Base-by-base conservation (phyloP, 64 coral and sea anemone genomes). In the Dendrophyllia cribrosa region DNA sequence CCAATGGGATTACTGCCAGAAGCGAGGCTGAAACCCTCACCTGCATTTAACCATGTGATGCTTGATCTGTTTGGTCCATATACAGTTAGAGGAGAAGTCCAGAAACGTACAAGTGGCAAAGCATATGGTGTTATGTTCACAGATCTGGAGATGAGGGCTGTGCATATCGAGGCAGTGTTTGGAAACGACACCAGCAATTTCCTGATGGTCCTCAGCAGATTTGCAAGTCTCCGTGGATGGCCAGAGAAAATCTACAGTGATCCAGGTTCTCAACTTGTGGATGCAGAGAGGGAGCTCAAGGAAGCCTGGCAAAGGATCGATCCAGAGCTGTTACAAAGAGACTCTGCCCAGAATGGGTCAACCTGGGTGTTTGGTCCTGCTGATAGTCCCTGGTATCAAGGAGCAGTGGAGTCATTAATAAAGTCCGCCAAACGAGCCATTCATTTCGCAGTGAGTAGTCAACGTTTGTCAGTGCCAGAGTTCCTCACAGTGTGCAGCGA, bases 381-480 rank as follows among this genome's bases (percentile, higher is more conserved):
- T 14, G 94, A 92, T 53, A 96, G 94, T 78, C 89, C 90, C 4
- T 89, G 89, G 94, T 51, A 96, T 55, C 94, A 96, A 92, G 95
- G 95, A 77, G 95, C 95, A 76, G 90, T 92, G 47, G 85, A 92
- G 49, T 88, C 89, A 5, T 72, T 96, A 24, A 81, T 96, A 63
- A 92, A 92, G 62, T 24, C 48, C 8, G 78, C 86, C 25, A 93
- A 93, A 48, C 78, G 86, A 20, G 95, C 86, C 6, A 96, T 96
- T 62, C 95, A 96, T 26, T 96, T 96, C 69, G 61, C 90, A 50
- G 90, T 96, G 8, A 78, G 70, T 56, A 93, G 85, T n/a, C 90
- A 96, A 46, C 78, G 86, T 61, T 53, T 96, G 61, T 93, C 86
- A 7, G 77, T 53, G 0, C 59, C 95, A 0, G 90, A 96, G 72